A percentile compares a stretch with the other conserved stretches of the same genome.
phyloP scores from a whole-genome alignment of 2,797 vertebrate genomes.

The Gadopsis bispinosus region DNA sequence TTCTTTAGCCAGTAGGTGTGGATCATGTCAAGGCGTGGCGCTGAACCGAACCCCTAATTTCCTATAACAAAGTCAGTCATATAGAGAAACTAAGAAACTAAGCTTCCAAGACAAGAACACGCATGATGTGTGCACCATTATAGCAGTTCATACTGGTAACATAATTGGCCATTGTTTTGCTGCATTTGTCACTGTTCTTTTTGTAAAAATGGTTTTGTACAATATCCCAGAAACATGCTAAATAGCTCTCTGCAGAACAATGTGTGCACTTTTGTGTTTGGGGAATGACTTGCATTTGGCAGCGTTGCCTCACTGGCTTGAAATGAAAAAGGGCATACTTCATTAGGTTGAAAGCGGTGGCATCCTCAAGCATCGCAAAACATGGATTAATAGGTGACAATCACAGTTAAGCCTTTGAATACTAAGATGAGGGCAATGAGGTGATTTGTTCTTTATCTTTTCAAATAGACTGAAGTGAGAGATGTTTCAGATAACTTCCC shows the following conservation, averaged over 20 bases:
- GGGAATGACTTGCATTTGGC: slow-evolving; percentile 67
- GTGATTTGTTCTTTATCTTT: slow-evolving; percentile 40
- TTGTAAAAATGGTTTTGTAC: slow-evolving; percentile 25
- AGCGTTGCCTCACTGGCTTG: slow-evolving; percentile 57
- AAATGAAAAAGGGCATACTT: slow-evolving; percentile 68
- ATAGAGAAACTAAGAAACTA: background rate
- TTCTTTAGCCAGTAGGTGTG: too few relatives aligned
- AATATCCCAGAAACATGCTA: slow-evolving; percentile 42
- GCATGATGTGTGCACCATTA: background rate
- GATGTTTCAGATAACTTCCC: slow-evolving; percentile 19
- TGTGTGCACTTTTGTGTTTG: slow-evolving; percentile 43
- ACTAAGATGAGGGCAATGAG: slow-evolving; percentile 52
- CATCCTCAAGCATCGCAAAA: slow-evolving; percentile 64
- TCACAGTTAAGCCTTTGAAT: slow-evolving; percentile 62
- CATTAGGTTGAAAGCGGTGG: slow-evolving; percentile 62
- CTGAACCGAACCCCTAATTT: too few relatives aligned
- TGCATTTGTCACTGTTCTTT: slow-evolving; percentile 29
- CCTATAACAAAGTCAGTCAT: too few relatives aligned
- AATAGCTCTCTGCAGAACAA: slow-evolving; percentile 57
- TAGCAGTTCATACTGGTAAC: slow-evolving; percentile 8
- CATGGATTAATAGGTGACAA: slow-evolving; percentile 67
- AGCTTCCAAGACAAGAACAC: slow-evolving; percentile 21
- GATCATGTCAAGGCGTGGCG: too few relatives aligned
- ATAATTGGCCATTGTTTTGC: slow-evolving; percentile 27
- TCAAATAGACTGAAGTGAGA: slow-evolving; percentile 30